A percentile compares a stretch with the other conserved stretches of the same genome.
Evolutionary conservation across 1,140 invertebrate species (phyloP).

Genomic region (Macrostomum lignano): DNA sequence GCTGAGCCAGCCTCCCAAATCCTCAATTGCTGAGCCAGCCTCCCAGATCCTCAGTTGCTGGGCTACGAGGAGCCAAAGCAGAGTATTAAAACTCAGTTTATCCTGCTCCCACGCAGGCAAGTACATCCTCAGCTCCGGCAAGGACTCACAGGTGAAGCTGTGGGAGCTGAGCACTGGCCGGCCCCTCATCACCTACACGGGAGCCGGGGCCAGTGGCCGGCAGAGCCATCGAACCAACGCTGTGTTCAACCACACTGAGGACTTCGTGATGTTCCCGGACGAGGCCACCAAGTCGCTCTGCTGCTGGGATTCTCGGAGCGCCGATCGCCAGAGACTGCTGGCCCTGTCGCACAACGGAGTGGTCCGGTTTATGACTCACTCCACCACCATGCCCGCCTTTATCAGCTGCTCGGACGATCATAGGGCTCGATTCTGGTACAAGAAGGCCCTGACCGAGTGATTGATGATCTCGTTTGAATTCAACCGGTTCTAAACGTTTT

Average conservation of each 20-base stretch:
- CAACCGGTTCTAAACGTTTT: too few species aligned
- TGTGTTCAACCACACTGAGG: conserved; percentile 91
- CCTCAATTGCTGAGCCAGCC: too few species aligned
- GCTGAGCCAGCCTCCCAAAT: too few species aligned
- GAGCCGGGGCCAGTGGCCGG: conserved; percentile 63
- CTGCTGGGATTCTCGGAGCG: conserved; percentile 90
- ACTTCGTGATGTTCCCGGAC: conserved; percentile 74
- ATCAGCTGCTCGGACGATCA: conserved; percentile 91
- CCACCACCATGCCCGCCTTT: conserved; percentile 67
- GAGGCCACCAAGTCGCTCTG: conserved; percentile 86
- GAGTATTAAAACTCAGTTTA: too few species aligned
- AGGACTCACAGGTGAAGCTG: conserved; percentile 79
- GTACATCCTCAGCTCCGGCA: conserved; percentile 74
- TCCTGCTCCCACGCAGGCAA: too few species aligned
- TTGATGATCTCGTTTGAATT: too few species aligned
- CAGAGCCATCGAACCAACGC: conserved; percentile 72
- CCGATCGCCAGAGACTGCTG: conserved; percentile 60
- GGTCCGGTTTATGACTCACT: conserved; percentile 66
- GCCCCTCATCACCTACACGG: conserved; percentile 77
- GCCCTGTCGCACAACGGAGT: conserved; percentile 73
- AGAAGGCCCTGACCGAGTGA: conserved; percentile 10
- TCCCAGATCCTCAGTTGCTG: too few species aligned
- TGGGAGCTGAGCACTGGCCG: conserved; percentile 77
- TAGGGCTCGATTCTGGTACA: conserved; percentile 71
- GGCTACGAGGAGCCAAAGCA: too few species aligned